Evolutionary conservation across 2,113 vertebrate genomes (phyloP), one percentile per base, ranked within the genome.

Genomic region (Seriola dumerili): DNA sequence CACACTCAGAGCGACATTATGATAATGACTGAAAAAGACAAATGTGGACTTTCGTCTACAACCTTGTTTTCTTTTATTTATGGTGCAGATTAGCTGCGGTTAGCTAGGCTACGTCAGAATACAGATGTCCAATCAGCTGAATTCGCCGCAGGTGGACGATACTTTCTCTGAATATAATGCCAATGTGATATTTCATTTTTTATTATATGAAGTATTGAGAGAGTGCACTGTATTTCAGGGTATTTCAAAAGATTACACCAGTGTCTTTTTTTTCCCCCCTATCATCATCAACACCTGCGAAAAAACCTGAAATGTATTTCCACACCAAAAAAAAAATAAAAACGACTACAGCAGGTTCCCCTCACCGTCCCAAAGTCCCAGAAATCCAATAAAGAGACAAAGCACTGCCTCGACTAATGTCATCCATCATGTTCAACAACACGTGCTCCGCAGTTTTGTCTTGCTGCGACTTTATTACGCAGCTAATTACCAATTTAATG

Each of bases 1-100:
- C 81, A 78, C 62, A 67, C 58, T 74, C 34, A 32, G 62, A 78
- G 40, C 61, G 48, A 21, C 71, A 58, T 75, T 8, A 67, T 81
- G 68, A 78, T 84, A 75, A 92, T 58, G 63, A 78, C 42, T 63
- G 75, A 62, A 62, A 85, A 88, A 85, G 68, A 76, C 81, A 88
- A 85, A 75, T 57, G 80, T 65, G 70, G 67, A 78, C 68, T 14
- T 72, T 48, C 25, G 4, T 58, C 50, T 4, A 21, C 34, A 16
- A 34, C 44, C 5, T 63, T 4, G 23, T 67, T 34, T 66, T 52
- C 68, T 66, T 55, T 13, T 34, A 64, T 78, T 38, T 64, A 72
- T 77, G 36, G 68, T 80, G 68, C 73, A 85, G 62, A 77, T 81
- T 77, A 68, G 76, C 68, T 13, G 50, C 46, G 75, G 73, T 40